phyloP scores from a whole-genome alignment of 2,888 invertebrate genomes.

The Pammene fasciana region DNA sequence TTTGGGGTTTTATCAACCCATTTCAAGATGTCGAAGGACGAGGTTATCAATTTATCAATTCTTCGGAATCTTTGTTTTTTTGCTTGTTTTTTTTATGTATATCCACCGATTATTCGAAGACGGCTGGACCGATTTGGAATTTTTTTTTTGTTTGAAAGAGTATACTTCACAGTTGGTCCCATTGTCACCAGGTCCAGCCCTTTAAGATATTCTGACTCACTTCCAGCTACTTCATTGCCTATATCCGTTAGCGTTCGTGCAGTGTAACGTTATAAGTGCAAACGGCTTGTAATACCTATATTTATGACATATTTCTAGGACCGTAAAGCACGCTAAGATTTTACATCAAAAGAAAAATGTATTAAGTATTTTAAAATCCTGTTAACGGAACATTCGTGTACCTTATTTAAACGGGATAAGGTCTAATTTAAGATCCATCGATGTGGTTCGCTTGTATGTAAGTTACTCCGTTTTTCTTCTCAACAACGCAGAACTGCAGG shows the following conservation, averaged over 20 bases:
- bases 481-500: neutral
- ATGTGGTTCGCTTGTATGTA: no score
- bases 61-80: no score
- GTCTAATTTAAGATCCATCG: neutral
- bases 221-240: neutral
- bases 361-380: neutral
- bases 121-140: no score
- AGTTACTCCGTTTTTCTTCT: conserved; percentile 1
- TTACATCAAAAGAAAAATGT: conserved; percentile 2
- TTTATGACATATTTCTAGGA: conserved; percentile 11
- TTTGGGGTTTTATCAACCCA: no score
- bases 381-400: neutral
- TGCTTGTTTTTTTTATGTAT: no score
- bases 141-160: no score
- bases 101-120: no score
- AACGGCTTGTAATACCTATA: conserved; percentile 7
- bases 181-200: no score
- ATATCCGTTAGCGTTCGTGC: conserved; percentile 2
- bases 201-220: no score
- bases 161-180: no score
- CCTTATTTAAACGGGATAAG: neutral
- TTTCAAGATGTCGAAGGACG: no score
- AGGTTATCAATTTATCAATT: no score
- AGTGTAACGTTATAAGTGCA: conserved; percentile 5
- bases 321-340: conserved; percentile 12